Evolutionary conservation across 2,113 vertebrate genomes (phyloP), one percentile per base, ranked within the genome.

Genomic region (Desmodus rotundus): DNA sequence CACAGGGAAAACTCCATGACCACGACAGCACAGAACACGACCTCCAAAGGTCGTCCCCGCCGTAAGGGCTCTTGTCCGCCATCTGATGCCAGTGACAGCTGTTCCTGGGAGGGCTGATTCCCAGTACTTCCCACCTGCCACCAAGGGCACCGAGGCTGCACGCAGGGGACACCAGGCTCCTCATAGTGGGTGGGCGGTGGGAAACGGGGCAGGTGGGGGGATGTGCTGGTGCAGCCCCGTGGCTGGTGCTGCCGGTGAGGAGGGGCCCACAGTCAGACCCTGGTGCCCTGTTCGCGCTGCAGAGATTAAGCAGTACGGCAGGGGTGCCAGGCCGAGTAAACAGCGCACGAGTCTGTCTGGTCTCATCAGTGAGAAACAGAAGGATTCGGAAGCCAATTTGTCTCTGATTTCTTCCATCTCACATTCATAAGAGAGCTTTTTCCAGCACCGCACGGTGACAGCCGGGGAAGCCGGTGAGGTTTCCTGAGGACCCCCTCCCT

Each of bases 331-430:
- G 38, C 7, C 72, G 95, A 89, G 95, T 91, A 94, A 95, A 97
- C 90, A 98, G 96, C 78, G 33, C 95, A 73, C 82, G 43, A 54
- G 80, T 85, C 95, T 97, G 97, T 97, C 98, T 96, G n/a, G 56
- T 97, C 97, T 97, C 93, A 92, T 97, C 93, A 97, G 68, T 45
- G 89, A 11, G 89, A 97, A 97, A 93, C 72, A 94, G 96, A 96
- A 97, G 97, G 97, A 97, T 97, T 63, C 77, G 97, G 97, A 93
- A 97, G 96, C 93, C 92, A 89, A 87, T 90, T 90, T 95, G 96
- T 84, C 93, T 94, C 97, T 89, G 95, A 78, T 96, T 95, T 93
- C 97, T 98, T 96, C 96, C 96, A 81, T 96, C 95, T 96, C 93
- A 94, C 87, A 92, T 72, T 97, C 95, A 82, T 73, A 96, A 28